Evolutionary conservation across 2,888 invertebrate species (phyloP), one percentile per base, ranked within the genome.

Genomic region (Erebia epiphron): DNA sequence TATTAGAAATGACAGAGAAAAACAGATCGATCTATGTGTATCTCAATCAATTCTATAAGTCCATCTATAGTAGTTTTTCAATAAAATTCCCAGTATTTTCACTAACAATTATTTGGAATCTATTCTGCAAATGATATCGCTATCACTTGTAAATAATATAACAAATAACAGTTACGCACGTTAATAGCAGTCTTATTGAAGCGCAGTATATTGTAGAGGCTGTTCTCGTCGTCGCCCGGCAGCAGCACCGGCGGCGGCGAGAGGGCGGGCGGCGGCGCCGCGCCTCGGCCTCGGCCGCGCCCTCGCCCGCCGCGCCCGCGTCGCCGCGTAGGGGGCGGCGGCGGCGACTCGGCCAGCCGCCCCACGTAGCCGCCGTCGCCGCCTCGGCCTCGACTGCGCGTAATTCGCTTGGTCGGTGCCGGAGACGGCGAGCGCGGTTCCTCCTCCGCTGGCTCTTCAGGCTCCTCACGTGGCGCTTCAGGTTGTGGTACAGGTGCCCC

Each of bases 141-240:
- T 56, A 21, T 16, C 16, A 26, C 9, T 35, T 14, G 72, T 68
- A 4, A 69, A 9, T 52, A 58, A 14, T 63, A 21, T 4, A 7
- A 10, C 1, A 4, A 1, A 26, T 4, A 26, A 57, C 10, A 43
- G n/a, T 10, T 2, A 80, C 94, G 89, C 89, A 96, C 96, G 77
- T 97, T 97, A 68, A 98, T 95, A 1, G 97, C 96, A 67, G 96
- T 95, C 81, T 97, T 96, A 72, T 98, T 98, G 82, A 96, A 97
- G 70, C 96, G 95, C 61, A 98, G 96, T 73, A 97, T 96, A 80
- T 95, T 96, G 87, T 98, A 98, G 8, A 98, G 94, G 79, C 97
- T 97, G 80, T 96, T 95, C 82, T 98, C 98, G 85, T 98, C 98
- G 80, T 97, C 97, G 0, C 95, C 94, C 10, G 93, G 92, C 78